Percentiles rank a stretch among this genome's conserved stretches.
phyloP scores from a whole-genome alignment of 2,113 vertebrate species.

The Rana temporaria region DNA sequence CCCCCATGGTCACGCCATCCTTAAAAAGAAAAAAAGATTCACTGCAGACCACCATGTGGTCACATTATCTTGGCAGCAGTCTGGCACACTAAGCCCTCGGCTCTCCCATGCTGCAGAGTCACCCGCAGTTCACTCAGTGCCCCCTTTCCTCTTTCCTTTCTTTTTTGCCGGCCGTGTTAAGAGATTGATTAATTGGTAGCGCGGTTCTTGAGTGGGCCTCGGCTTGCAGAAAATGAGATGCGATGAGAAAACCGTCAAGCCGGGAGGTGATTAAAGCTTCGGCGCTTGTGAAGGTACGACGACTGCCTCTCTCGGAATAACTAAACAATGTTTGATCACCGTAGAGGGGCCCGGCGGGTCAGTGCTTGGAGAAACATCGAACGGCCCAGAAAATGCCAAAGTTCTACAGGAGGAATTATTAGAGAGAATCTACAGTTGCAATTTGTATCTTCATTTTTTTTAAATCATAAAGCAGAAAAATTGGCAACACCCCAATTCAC shows the following conservation, averaged over 20 bases:
- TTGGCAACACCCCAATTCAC: no score
- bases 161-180: slow-evolving; percentile 48
- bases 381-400: neutral
- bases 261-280: slow-evolving; percentile 23
- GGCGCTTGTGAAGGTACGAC: neutral
- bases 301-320: neutral
- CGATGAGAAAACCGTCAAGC: slow-evolving; percentile 13
- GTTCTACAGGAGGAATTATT: neutral
- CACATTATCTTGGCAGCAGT: no score
- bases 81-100: neutral
- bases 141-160: slow-evolving; percentile 23
- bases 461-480: no score
- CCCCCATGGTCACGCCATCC: no score
- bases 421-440: neutral
- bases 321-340: slow-evolving; percentile 2
- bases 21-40: no score
- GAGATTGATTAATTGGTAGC: slow-evolving; percentile 51
- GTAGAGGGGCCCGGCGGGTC: neutral
- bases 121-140: slow-evolving; percentile 18
- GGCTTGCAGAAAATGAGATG: slow-evolving; percentile 20
- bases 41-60: no score
- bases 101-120: neutral
- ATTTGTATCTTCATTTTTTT: no score
- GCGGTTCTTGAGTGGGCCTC: slow-evolving; percentile 25
- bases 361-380: neutral